Evolutionary conservation across 2,113 vertebrate species (phyloP).

Genomic region (Geothlypis trichas): DNA sequence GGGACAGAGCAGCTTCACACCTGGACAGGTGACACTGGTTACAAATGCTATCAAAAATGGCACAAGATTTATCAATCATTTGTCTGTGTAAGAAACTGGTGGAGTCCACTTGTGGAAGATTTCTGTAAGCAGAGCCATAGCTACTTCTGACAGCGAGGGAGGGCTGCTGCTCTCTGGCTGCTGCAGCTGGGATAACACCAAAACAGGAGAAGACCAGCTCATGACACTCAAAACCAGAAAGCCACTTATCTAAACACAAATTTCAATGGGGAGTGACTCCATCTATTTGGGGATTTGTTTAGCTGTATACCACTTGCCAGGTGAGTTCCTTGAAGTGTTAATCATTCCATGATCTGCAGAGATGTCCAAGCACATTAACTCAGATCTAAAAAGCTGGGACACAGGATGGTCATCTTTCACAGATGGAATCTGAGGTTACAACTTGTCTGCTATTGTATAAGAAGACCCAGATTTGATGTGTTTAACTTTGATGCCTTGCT

Average conservation of each 20-base stretch:
- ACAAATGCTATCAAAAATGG: background rate
- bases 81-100: background rate
- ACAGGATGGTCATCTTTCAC: background rate
- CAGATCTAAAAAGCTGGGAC: background rate
- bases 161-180: background rate
- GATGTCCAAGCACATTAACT: background rate
- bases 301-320: background rate
- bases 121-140: background rate
- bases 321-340: background rate
- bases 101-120: background rate
- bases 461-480: rapidly evolving
- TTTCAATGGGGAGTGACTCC: background rate
- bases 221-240: background rate
- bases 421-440: background rate
- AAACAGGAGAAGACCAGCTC: background rate
- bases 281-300: background rate
- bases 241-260: background rate
- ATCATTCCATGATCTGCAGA: background rate
- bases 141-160: background rate
- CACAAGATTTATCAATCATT: background rate
- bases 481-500: background rate
- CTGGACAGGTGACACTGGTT: background rate
- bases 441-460: background rate
- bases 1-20: background rate
- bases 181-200: background rate